Evolutionary conservation across 1,140 invertebrate species (phyloP), one percentile per base, ranked within the genome.

Genomic region (Daktulosphaira vitifoliae): DNA sequence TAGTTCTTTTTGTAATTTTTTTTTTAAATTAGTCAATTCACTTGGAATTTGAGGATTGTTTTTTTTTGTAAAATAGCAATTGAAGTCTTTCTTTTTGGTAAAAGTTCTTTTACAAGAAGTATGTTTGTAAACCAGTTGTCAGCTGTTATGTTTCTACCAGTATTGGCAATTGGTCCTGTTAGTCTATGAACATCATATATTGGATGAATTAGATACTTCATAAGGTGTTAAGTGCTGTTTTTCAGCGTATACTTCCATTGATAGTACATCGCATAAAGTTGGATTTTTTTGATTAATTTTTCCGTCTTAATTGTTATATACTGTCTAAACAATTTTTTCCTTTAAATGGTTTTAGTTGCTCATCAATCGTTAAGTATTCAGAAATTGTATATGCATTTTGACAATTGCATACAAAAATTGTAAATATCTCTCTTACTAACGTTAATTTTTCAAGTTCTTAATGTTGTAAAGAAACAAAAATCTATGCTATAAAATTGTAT

Each of bases 241-340:
- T 48, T 11, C 20, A 22, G 20, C 46, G n/a, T 48, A 48, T 48
- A 48, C 9, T 23, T 48, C 46, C 20, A 48, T 48, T 48, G 46
- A 48, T 13, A 48, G 15, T 23, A 48, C 46, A 71, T 74, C 70
- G 65, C 65, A 68, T 39, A 74, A 65, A 53, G 67, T 67, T 68
- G 73, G 59, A 75, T 68, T 71, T 78, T 78, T 48, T 78, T 71
- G 16, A 75, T 78, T 71, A 77, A 79, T 70, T 74, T 75, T 37
- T 67, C 69, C 73, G 72, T 72, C 65, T 75, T 77, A 38, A 22
- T 67, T 20, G 74, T 73, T 20, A 78, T 74, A 64, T 76, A 76
- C 56, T 75, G 72, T n/a, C 69, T 69, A 56, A 78, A 16, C 8
- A 3, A 66, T 73, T 76, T 33, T 72, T 62, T 22, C 74, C 75